Evolutionary conservation across 2,797 vertebrate species (phyloP), one percentile per base, ranked within the genome.

Genomic region (Trachurus trachurus): DNA sequence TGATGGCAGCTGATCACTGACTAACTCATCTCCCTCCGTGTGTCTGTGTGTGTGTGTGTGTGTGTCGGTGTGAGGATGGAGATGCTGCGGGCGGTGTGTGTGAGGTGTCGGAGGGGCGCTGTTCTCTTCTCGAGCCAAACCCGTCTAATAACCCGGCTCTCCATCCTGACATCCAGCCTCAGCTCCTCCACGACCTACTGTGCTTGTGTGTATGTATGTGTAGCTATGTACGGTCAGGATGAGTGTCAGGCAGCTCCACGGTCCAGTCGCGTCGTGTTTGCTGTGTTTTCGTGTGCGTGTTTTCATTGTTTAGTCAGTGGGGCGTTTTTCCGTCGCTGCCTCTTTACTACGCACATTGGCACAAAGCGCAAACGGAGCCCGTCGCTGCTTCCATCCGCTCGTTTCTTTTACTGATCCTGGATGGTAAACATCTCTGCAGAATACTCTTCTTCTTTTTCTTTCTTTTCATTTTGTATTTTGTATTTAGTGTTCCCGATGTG

Each of bases 281-380:
- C 6, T 19, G 56, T 34, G 66, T 26, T 26, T 26, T 26, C 26
- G 26, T 26, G 26, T 26, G 26, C 11, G 66, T 80, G 69, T 74
- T 63, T 66, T 75, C 73, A 58, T 81, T 81, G 85, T 77, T 12
- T 26, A 22, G 73, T 50, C 44, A 7, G 40, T 16, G 80, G 87
- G 88, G 83, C 87, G 87, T 82, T 78, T 87, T 73, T 83, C 17
- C 22, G n/a, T 4, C 9, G n/a, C 57, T 0, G 22, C 10, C 10
- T 13, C 17, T n/a, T 66, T 37, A 58, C 76, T 88, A 76, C 91
- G 90, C 91, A 90, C 82, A 83, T 89, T 81, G 85, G 75, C 82
- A 12, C 80, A 16, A 69, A 81, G 2, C 69, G 0, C n/a, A 6
- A 34, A 11, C 17, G 0, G 19, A 11, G 8, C 0, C 66, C 1